Conservation (phyloP, 2,797 vertebrate species). For the Sebastes diaconus region DNA sequence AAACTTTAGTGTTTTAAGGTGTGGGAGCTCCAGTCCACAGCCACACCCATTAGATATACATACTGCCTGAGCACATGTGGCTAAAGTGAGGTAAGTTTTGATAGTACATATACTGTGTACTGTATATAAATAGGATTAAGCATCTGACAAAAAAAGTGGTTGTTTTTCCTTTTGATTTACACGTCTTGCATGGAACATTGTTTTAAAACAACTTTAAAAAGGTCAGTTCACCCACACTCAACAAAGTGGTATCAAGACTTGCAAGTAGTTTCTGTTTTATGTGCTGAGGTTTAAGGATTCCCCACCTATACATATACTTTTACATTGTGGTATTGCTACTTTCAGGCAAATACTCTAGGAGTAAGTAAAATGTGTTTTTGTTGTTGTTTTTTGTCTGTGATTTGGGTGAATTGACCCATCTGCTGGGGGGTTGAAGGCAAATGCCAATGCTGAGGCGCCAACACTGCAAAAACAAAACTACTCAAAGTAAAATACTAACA, state of each 20-base stretch:
- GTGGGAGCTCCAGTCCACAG: slow-evolving; percentile 24
- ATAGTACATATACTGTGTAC: background rate
- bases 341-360: too few relatives aligned
- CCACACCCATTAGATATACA: slow-evolving; percentile 28
- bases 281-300: background rate
- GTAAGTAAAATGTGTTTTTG: background rate
- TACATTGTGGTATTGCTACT: background rate
- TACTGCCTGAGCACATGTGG: background rate
- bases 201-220: background rate
- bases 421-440: background rate
- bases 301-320: too few relatives aligned
- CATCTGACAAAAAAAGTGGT: background rate
- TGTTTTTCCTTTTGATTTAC: background rate
- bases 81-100: background rate
- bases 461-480: background rate
- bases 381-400: background rate
- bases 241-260: background rate
- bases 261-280: background rate
- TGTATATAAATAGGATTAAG: background rate
- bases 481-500: background rate
- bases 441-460: too few relatives aligned
- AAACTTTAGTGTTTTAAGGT: slow-evolving; percentile 46
- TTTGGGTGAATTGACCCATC: background rate
- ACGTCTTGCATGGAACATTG: background rate
- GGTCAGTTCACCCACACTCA: too few relatives aligned